Percentiles rank a stretch among this genome's conserved stretches.
Conservation (phyloP, 1,140 invertebrate genomes). For the Caerostris extrusa region DNA sequence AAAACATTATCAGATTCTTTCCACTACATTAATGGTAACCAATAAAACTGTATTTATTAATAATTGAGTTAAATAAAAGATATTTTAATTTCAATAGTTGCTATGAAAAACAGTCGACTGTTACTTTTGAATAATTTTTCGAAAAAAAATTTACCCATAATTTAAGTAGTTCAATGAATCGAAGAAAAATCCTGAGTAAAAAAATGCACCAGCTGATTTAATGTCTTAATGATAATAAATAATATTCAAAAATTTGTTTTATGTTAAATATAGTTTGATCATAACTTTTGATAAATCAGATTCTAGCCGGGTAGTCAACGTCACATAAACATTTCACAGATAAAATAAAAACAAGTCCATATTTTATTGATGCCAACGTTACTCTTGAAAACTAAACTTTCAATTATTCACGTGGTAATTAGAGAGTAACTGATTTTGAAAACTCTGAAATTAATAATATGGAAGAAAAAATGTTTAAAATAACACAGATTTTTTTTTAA, state of each 20-base stretch:
- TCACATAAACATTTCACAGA: background rate
- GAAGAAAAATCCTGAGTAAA: background rate
- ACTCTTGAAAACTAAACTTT: too few relatives aligned
- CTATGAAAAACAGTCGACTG: background rate
- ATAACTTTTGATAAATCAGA: background rate
- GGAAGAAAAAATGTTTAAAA: too few relatives aligned
- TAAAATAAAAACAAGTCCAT: background rate
- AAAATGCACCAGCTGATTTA: background rate
- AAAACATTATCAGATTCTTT: too few relatives aligned
- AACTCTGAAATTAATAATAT: too few relatives aligned
- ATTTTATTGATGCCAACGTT: background rate
- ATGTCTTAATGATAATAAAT: background rate
- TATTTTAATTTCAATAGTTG: too few relatives aligned
- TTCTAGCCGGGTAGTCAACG: conserved; percentile 17
- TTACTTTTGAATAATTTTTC: background rate
- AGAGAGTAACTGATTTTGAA: too few relatives aligned
- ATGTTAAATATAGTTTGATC: background rate
- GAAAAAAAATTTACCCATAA: background rate
- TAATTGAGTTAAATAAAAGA: too few relatives aligned
- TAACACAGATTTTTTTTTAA: too few relatives aligned
- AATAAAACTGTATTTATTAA: too few relatives aligned
- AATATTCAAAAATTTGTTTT: background rate
- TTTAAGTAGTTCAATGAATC: background rate
- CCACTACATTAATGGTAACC: too few relatives aligned
- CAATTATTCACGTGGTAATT: too few relatives aligned